These are phyloP conservation scores for Notocelia uddmanniana DNA, from an alignment of 2,888 invertebrate genomes.

Conservation along the genomic window DNA sequence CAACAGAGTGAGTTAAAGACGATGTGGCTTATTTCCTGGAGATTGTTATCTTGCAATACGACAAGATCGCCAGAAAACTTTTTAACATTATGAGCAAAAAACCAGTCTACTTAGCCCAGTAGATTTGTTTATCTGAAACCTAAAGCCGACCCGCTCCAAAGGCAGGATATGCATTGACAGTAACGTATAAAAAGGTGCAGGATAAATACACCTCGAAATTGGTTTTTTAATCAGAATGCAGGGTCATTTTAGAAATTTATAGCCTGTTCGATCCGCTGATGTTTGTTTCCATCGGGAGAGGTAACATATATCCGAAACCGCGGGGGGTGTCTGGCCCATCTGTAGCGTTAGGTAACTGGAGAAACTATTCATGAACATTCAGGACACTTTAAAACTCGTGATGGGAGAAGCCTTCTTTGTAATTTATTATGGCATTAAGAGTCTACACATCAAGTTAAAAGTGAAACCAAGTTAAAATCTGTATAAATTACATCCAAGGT, in stretches of 20 bases:
- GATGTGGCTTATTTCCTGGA: not conserved
- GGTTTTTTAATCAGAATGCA: constrained; percentile 77
- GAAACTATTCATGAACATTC: constrained; percentile 38
- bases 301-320: constrained; percentile 74
- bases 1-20: not conserved
- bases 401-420: not conserved
- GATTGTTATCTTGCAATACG: not conserved
- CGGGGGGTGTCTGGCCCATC: constrained; percentile 76
- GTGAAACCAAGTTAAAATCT: no score
- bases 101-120: constrained; percentile 6
- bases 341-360: constrained; percentile 53
- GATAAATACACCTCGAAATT: constrained; percentile 65
- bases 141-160: constrained; percentile 8
- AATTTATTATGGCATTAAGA: not conserved
- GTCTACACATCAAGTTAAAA: no score
- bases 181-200: constrained; percentile 42
- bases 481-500: no score
- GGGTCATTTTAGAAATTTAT: constrained; percentile 77
- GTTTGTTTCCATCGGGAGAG: constrained; percentile 80
- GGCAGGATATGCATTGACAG: constrained; percentile 40
- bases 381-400: constrained; percentile 2
- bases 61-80: not conserved
- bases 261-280: constrained; percentile 73
- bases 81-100: not conserved
- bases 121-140: constrained; percentile 18